These are phyloP conservation scores for Diceros bicornis DNA, from an alignment of 2,797 vertebrate species.

Conservation along the genomic window DNA sequence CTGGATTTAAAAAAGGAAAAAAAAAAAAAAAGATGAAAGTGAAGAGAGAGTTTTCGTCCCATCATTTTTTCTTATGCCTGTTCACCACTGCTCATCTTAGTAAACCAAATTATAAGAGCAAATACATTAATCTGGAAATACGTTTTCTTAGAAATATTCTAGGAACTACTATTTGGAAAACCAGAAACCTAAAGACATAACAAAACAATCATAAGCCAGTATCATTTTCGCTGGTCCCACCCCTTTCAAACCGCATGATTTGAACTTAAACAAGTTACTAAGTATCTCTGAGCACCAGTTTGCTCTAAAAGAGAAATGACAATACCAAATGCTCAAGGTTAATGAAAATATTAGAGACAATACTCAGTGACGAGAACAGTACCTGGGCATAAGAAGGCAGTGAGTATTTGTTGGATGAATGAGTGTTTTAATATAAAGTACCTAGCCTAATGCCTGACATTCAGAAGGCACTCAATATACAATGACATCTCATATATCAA, in stretches of 20 bases:
- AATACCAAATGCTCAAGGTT: background rate
- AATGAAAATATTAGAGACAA: background rate
- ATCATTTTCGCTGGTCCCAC: background rate
- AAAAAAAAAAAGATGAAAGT: background rate
- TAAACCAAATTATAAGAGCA: background rate
- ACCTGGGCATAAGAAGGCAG: background rate
- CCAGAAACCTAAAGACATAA: constrained; percentile 46
- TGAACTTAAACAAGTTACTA: constrained; percentile 56
- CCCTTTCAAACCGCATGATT: constrained; percentile 20
- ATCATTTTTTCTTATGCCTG: background rate
- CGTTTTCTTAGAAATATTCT: constrained; percentile 36
- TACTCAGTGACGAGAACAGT: background rate
- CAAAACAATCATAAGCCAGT: background rate
- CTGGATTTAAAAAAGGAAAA: background rate
- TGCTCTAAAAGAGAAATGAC: constrained; percentile 48
- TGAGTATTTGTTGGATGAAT: background rate
- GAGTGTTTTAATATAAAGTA: background rate
- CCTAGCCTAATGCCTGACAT: background rate
- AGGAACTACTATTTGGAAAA: constrained; percentile 60
- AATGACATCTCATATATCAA: background rate
- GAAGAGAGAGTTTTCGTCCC: constrained; percentile 28
- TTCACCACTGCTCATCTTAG: background rate
- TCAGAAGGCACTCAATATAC: background rate
- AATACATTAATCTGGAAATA: background rate
- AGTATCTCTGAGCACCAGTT: constrained; percentile 2